Conservation (phyloP, 2,888 invertebrate genomes). For the Drosophila ezoana region DNA sequence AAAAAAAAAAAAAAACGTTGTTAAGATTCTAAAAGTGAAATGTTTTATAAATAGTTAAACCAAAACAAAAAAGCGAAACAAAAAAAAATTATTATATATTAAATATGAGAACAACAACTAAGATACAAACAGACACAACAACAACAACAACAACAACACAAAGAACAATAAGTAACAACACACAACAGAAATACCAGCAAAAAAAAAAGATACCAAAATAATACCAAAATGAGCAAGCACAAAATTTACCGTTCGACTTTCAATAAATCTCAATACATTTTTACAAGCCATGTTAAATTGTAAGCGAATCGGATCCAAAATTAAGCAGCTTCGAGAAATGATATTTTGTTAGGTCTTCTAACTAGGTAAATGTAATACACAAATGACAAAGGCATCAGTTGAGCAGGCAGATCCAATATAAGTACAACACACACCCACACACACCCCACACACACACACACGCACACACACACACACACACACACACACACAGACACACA, state of each 20-base stretch:
- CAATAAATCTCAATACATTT: conserved; percentile 53
- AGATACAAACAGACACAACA: conserved; percentile 49
- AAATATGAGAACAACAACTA: conserved; percentile 55
- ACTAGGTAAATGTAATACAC: conserved; percentile 45
- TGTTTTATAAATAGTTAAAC: conserved; percentile 84
- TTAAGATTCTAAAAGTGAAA: conserved; percentile 83
- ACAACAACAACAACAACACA: conserved; percentile 43
- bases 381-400: conserved; percentile 29
- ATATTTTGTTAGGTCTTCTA: conserved; percentile 23
- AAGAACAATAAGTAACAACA: too few relatives aligned
- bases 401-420: conserved; percentile 36
- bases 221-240: conserved; percentile 49
- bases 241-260: conserved; percentile 68
- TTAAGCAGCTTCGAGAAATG: conserved; percentile 46
- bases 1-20: conserved; percentile 63
- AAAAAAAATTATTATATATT: conserved; percentile 68
- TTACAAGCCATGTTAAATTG: conserved; percentile 62
- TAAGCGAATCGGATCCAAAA: conserved; percentile 57
- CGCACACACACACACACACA: conserved; percentile 31
- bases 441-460: conserved; percentile 26
- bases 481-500: conserved; percentile 28
- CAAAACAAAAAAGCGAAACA: conserved; percentile 59
- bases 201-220: conserved; percentile 12
- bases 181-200: conserved; percentile 40
- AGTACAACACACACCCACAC: conserved; percentile 30